Evolutionary conservation across 2,888 invertebrate species (phyloP), one percentile per base, ranked within the genome.

Genomic region (Hyalella azteca): DNA sequence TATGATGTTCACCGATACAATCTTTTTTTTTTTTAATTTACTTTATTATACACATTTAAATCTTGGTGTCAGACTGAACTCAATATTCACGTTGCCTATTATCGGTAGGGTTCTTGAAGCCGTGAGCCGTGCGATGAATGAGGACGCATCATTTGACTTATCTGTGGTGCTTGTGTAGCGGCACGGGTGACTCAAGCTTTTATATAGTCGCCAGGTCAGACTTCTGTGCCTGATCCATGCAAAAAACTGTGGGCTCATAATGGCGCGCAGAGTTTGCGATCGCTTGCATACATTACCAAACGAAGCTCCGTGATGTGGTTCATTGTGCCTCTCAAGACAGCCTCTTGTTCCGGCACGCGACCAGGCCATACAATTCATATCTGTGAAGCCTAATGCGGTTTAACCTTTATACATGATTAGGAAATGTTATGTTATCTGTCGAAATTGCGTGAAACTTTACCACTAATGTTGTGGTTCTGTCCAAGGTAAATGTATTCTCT

Each of bases 281-380:
- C 32, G 66, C 66, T 66, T 66, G 66, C 66, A 66, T 66, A 66
- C 66, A 66, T 66, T 66, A 66, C 7, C 36, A 36, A 45, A 29
- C 29, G 19, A 32, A 29, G 29, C 66, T 54, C 54, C 29, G 32
- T 66, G 15, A 66, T 66, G 66, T 13, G 66, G 15, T 9, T 32
- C 32, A 15, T 66, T 66, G 66, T 66, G 66, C 36, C 2, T 66
- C 66, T 66, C 66, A 13, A 19, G 15, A 66, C 36, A 36, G 22
- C 36, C 36, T 66, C 66, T 66, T 66, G 66, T 66, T 66, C 66
- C 66, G 66, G 66, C 66, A 66, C 66, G 66, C 66, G 66, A 7
- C 66, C 36, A 19, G 19, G 36, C 39, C 26, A 54, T 54, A 54
- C 54, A 26, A 22, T 7, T 22, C 54, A 11, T 13, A 54, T 54